phyloP scores from a whole-genome alignment of 2,113 vertebrate genomes.

The Lophura nycthemera region DNA sequence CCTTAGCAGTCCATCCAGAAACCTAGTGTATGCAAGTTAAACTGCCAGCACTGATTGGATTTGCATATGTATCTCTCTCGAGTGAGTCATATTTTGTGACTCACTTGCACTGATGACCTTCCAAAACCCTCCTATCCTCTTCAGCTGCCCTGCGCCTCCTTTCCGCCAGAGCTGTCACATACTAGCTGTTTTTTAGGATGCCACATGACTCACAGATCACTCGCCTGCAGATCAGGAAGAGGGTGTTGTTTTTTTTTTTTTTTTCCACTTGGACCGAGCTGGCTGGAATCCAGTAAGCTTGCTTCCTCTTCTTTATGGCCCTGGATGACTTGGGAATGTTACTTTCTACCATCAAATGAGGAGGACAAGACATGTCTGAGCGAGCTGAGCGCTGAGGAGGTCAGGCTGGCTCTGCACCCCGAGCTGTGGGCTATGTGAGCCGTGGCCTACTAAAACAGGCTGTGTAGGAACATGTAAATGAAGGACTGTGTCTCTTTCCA shows the following conservation, averaged over 20 bases:
- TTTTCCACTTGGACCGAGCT: background rate
- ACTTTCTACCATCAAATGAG: background rate
- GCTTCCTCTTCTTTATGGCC: background rate
- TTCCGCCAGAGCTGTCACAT: background rate
- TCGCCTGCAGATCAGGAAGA: background rate
- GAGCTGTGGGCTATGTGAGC: background rate
- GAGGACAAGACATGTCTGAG: background rate
- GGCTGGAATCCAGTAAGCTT: background rate
- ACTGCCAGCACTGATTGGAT: background rate
- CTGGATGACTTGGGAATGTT: background rate
- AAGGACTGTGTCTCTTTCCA: background rate
- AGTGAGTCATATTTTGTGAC: constrained; percentile 53
- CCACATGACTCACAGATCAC: background rate
- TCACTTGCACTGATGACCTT: constrained; percentile 52
- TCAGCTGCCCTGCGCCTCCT: background rate
- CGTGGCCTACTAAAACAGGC: background rate
- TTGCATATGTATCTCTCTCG: background rate
- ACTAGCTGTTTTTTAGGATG: background rate
- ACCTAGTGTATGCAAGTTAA: background rate
- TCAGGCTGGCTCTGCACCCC: background rate
- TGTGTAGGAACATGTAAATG: background rate
- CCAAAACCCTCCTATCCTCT: constrained; percentile 51
- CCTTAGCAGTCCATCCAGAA: background rate
- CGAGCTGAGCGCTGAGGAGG: background rate
- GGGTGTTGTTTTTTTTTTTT: background rate